Conservation (phyloP, 1,140 invertebrate genomes). For the Formica exsecta region DNA sequence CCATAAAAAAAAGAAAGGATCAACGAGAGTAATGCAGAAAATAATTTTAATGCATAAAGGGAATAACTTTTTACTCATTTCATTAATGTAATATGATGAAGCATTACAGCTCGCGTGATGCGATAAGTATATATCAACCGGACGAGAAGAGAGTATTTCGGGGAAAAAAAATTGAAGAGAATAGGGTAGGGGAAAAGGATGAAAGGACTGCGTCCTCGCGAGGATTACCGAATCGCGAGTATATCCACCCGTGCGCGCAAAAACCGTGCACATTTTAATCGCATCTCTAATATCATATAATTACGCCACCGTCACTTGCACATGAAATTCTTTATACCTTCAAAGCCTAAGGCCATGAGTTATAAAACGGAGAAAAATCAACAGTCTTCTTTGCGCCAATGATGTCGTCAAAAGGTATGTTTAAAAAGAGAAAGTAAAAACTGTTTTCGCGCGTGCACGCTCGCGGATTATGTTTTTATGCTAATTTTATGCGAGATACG, state of each 20-base stretch:
- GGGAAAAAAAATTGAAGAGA: background rate
- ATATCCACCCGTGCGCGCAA: background rate
- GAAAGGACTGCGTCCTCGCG: background rate
- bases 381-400: background rate
- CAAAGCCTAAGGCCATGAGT: constrained; percentile 23
- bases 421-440: constrained; percentile 21
- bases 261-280: constrained; percentile 42
- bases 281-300: constrained; percentile 32
- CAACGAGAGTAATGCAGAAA: background rate
- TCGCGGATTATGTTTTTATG: constrained; percentile 31
- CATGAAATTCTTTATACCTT: background rate
- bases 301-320: constrained; percentile 47
- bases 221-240: constrained; percentile 23
- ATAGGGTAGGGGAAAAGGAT: background rate
- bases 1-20: background rate
- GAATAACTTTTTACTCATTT: constrained; percentile 14
- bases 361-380: constrained; percentile 31
- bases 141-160: background rate
- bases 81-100: constrained; percentile 11
- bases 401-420: constrained; percentile 13
- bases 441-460: background rate
- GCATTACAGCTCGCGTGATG: background rate
- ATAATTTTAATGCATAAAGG: background rate
- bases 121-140: background rate
- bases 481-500: background rate